Evolutionary conservation across 2,888 invertebrate species (phyloP).

Genomic region (Zonitis immaculata): DNA sequence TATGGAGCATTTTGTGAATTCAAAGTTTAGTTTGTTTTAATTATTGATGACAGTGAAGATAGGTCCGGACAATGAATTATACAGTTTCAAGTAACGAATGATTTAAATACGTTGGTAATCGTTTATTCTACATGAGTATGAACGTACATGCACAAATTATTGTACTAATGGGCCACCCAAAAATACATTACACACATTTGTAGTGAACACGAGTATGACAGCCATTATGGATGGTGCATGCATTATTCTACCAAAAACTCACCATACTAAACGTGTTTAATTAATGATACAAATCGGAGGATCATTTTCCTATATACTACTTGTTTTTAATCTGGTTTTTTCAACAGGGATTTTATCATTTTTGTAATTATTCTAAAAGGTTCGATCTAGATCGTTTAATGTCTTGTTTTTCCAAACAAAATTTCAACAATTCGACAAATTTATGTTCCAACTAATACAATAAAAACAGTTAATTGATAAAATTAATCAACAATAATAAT

Average conservation of each 20-base stretch:
- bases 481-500: constrained; percentile 10
- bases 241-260: constrained; percentile 38
- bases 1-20: neutral
- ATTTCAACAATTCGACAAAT: neutral
- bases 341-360: constrained; percentile 28
- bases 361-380: constrained; percentile 23
- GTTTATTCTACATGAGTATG: constrained; percentile 35
- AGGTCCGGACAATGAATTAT: neutral
- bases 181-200: constrained; percentile 45
- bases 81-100: constrained; percentile 15
- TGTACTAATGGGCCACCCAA: constrained; percentile 42
- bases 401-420: constrained; percentile 17
- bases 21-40: neutral
- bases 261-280: constrained; percentile 39
- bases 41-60: neutral
- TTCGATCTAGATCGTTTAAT: constrained; percentile 21
- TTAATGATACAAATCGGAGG: constrained; percentile 41
- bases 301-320: constrained; percentile 42
- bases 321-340: constrained; percentile 40
- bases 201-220: constrained; percentile 40
- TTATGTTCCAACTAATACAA: neutral
- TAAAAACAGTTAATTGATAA: neutral
- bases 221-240: constrained; percentile 41
- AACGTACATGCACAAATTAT: constrained; percentile 40
- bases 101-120: constrained; percentile 30